A percentile compares a stretch with the other conserved stretches of the same genome.
These are phyloP conservation scores for Falco novaeseelandiae DNA, from an alignment of 2,797 vertebrate species.

Conservation along the genomic window DNA sequence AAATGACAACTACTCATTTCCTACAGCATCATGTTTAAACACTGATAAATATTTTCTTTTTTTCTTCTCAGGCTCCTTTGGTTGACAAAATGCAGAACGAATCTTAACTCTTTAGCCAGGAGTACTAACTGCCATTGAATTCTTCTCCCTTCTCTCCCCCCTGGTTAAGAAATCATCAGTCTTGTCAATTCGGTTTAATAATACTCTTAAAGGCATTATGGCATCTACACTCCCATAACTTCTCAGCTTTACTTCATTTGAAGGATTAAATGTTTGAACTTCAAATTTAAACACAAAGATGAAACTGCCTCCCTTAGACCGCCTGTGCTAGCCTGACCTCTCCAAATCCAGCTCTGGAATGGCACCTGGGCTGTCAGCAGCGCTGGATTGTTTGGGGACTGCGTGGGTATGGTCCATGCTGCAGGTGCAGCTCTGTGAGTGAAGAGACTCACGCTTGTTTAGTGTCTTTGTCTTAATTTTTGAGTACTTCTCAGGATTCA, in stretches of 20 bases:
- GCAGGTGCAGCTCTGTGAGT: neutral
- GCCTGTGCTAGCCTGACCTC: neutral
- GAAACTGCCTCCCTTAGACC: neutral
- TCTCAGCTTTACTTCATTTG: neutral
- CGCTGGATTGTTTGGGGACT: neutral
- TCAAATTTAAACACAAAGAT: neutral
- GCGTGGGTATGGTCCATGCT: fast-evolving
- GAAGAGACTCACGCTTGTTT: fast-evolving
- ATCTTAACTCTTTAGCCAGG: neutral
- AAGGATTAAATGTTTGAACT: neutral
- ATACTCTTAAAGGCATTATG: neutral
- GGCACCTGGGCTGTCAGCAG: neutral
- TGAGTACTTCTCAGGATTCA: neutral
- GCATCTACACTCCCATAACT: neutral
- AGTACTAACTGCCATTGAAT: neutral
- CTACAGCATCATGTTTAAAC: neutral
- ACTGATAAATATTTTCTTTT: neutral
- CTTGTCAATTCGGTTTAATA: neutral
- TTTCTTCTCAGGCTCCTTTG: neutral
- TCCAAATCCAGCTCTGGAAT: neutral
- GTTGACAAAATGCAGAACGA: neutral
- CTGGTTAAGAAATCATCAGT: neutral
- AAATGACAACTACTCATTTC: neutral
- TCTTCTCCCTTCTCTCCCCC: neutral
- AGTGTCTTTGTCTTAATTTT: neutral